Conservation (phyloP, 2,797 vertebrate species). For the Cirrhinus molitorella region DNA sequence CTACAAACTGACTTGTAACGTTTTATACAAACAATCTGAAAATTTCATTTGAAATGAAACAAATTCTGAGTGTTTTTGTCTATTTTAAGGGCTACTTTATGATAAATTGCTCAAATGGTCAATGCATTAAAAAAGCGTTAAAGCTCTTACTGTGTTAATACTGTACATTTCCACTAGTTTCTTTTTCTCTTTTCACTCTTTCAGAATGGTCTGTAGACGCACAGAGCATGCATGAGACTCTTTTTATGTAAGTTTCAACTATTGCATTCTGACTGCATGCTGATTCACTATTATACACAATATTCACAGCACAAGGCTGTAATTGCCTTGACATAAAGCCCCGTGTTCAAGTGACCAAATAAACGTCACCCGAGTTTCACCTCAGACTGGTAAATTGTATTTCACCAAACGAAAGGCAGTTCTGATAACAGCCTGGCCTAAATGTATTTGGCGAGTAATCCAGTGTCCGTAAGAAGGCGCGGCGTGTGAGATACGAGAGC, state of each 20-base stretch:
- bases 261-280: background rate
- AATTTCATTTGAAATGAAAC: too few relatives aligned
- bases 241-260: background rate
- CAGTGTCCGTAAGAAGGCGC: background rate
- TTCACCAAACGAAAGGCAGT: background rate
- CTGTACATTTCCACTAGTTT: background rate
- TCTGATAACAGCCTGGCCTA: background rate
- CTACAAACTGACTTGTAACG: background rate
- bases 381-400: background rate
- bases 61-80: background rate
- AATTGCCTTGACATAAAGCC: background rate
- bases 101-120: background rate
- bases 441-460: background rate
- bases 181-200: background rate
- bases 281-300: background rate
- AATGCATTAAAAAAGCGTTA: background rate
- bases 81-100: background rate
- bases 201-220: background rate
- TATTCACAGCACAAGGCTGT: background rate
- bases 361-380: background rate
- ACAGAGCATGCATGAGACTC: background rate
- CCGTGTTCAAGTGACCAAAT: background rate
- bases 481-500: background rate
- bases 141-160: constrained; percentile 2
- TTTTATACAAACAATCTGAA: too few relatives aligned